Evolutionary conservation across 2,113 vertebrate species (phyloP).

Genomic region (Strix uralensis): DNA sequence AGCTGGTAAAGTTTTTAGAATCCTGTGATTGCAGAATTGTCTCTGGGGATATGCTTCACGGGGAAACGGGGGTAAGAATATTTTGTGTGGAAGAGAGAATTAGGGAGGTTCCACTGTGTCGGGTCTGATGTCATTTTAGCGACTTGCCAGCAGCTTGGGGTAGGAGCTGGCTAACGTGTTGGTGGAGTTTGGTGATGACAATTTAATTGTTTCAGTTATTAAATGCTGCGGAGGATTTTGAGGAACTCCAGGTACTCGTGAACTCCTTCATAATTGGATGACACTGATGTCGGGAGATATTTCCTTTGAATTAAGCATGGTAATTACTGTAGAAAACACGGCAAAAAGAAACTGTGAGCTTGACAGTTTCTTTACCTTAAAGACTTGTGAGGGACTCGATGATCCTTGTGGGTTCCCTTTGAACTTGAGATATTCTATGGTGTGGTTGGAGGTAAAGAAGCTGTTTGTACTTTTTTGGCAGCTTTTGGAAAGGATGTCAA

Average conservation of each 20-base stretch:
- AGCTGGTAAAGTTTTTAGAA: not conserved
- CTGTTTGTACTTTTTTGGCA: not conserved
- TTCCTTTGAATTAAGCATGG: not conserved
- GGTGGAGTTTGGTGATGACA: not conserved
- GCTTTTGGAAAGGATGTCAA: not conserved
- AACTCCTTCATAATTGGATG: not conserved
- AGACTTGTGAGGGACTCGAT: fast-evolving
- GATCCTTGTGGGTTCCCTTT: not conserved
- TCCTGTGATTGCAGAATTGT: not conserved
- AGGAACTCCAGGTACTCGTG: not conserved
- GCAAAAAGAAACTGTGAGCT: not conserved
- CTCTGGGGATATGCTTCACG: not conserved
- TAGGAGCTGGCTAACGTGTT: not conserved
- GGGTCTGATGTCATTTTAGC: not conserved
- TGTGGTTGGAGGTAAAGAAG: not conserved
- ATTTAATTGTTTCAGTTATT: not conserved
- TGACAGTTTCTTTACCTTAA: not conserved
- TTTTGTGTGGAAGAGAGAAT: not conserved
- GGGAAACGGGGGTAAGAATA: not conserved
- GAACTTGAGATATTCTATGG: fast-evolving
- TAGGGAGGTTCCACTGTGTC: not conserved
- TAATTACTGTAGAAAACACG: not conserved
- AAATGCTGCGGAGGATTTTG: not conserved
- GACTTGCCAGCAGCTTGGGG: not conserved
- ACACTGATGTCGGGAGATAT: not conserved